phyloP scores from a whole-genome alignment of 1,140 invertebrate genomes.

The Sarcophaga peregrina region DNA sequence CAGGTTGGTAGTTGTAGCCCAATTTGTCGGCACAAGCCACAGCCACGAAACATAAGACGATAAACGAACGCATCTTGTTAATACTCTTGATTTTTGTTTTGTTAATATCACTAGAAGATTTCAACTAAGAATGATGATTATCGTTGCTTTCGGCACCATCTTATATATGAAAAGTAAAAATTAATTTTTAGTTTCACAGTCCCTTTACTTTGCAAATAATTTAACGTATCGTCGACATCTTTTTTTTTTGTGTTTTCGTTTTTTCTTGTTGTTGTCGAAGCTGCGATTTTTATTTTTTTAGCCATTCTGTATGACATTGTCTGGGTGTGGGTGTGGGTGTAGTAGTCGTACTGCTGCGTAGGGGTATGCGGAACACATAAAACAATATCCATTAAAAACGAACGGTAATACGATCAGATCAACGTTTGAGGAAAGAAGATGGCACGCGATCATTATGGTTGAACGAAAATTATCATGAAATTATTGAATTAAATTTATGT shows the following conservation, averaged over 20 bases:
- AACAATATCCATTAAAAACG: no score
- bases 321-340: neutral
- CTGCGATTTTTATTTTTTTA: neutral
- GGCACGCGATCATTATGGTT: conserved; percentile 17
- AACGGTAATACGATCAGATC: neutral
- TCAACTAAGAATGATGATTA: conserved; percentile 43
- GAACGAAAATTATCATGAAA: neutral
- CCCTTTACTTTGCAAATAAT: neutral
- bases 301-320: no score
- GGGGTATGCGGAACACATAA: no score
- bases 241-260: neutral
- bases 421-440: neutral
- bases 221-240: no score
- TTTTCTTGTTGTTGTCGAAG: neutral
- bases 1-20: conserved; percentile 63
- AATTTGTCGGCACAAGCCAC: conserved; percentile 61
- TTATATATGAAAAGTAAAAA: conserved; percentile 22
- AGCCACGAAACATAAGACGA: conserved; percentile 43
- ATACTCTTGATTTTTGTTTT: neutral
- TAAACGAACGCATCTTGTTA: conserved; percentile 43
- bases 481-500: neutral
- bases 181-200: neutral
- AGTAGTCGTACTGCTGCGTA: neutral
- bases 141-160: neutral
- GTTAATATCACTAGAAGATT: conserved; percentile 33